Percentiles rank a stretch among this genome's conserved stretches.
These are phyloP conservation scores for Atlantisia rogersi DNA, from an alignment of 2,113 vertebrate species.

Conservation along the genomic window DNA sequence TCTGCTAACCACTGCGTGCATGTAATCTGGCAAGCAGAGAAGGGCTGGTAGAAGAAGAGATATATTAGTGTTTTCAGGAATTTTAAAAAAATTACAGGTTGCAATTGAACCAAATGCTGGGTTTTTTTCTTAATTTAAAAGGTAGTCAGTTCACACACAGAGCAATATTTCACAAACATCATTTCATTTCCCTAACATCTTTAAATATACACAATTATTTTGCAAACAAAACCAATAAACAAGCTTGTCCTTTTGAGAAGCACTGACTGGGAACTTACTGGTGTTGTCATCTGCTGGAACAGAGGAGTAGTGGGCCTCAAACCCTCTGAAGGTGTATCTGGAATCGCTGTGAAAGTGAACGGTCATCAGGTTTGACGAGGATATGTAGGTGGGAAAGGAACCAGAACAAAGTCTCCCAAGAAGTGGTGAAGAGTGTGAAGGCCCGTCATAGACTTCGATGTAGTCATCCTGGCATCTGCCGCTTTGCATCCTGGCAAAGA, in stretches of 20 bases:
- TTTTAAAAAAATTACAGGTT: not conserved
- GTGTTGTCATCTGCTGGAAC: slow-evolving; percentile 38
- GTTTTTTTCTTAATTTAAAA: not conserved
- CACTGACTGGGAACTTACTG: slow-evolving; percentile 26
- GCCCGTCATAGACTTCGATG: slow-evolving; percentile 72
- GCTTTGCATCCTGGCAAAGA: slow-evolving; percentile 57
- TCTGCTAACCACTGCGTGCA: slow-evolving; percentile 68
- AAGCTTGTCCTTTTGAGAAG: not conserved
- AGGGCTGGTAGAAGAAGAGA: slow-evolving; percentile 36
- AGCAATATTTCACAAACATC: fast-evolving
- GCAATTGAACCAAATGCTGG: not conserved
- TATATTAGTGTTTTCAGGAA: not conserved
- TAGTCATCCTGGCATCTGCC: slow-evolving; percentile 57
- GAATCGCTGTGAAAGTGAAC: slow-evolving; percentile 59
- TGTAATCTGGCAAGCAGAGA: slow-evolving; percentile 68
- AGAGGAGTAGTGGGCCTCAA: slow-evolving; percentile 67
- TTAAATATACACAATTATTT: not conserved
- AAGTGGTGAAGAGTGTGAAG: slow-evolving; percentile 42
- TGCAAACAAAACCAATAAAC: not conserved
- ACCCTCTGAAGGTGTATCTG: slow-evolving; percentile 34
- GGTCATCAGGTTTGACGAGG: slow-evolving; percentile 74
- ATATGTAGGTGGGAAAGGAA: slow-evolving; percentile 25
- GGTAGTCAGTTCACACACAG: not conserved
- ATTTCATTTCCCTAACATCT: not conserved
- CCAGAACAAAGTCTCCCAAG: slow-evolving; percentile 70